Percentiles rank a stretch among this genome's conserved stretches.
Evolutionary conservation across 2,797 vertebrate genomes (phyloP).

Genomic region (Tragopan temminckii): DNA sequence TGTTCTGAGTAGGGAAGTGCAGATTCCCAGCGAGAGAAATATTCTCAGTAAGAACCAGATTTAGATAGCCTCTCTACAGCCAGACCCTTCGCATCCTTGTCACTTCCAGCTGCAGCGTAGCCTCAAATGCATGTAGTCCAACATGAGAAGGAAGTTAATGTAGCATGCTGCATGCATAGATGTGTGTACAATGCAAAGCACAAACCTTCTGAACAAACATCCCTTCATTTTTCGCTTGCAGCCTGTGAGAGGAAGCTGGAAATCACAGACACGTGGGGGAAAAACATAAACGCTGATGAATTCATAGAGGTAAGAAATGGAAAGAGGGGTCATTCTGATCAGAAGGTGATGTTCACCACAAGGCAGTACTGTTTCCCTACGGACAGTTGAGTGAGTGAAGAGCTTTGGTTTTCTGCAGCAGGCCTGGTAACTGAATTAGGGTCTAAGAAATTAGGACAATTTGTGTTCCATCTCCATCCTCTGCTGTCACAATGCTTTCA

Average conservation of each 20-base stretch:
- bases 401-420: not conserved
- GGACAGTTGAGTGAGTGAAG: not conserved
- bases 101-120: not conserved
- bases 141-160: not conserved
- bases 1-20: not conserved
- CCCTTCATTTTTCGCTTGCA: conserved; percentile 48
- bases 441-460: not conserved
- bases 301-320: conserved; percentile 78
- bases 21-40: not conserved
- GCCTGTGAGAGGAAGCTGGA: conserved; percentile 52
- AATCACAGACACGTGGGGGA: conserved; percentile 35
- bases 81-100: not conserved
- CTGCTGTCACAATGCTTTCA: not conserved
- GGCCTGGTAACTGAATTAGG: not conserved
- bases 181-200: not conserved
- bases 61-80: not conserved
- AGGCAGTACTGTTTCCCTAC: not conserved
- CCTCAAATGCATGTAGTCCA: not conserved
- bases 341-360: not conserved
- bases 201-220: conserved; percentile 38
- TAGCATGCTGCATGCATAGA: not conserved
- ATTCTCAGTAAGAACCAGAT: not conserved
- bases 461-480: not conserved
- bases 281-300: conserved; percentile 63
- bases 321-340: not conserved